Percentiles rank a stretch among this genome's conserved stretches.
phyloP scores from a whole-genome alignment of 2,113 vertebrate genomes.

The Holacanthus passer region DNA sequence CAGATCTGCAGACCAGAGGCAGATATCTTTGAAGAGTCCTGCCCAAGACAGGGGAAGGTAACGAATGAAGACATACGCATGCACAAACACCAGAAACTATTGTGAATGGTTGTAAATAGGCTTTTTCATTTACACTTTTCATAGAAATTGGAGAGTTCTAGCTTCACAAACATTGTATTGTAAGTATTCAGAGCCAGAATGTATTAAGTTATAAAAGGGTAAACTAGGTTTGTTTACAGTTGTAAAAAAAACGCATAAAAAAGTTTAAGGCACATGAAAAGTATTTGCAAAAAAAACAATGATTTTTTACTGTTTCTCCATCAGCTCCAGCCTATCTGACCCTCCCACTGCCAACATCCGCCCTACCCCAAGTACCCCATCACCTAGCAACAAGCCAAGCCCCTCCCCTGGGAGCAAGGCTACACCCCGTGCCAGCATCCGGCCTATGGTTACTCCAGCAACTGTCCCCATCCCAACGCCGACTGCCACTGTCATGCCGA shows the following conservation, averaged over 20 bases:
- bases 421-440: slow-evolving; percentile 96
- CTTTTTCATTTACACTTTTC: background rate
- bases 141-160: background rate
- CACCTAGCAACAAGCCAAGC: slow-evolving; percentile 79
- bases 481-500: slow-evolving; percentile 98
- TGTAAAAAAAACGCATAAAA: background rate
- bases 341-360: slow-evolving; percentile 98
- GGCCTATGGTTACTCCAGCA: slow-evolving; percentile 96
- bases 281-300: background rate
- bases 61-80: slow-evolving; percentile 63
- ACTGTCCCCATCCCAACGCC: slow-evolving; percentile 93
- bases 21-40: slow-evolving; percentile 92
- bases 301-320: background rate
- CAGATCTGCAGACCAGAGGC: slow-evolving; percentile 85
- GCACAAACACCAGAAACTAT: background rate
- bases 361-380: slow-evolving; percentile 96
- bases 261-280: background rate
- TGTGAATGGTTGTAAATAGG: background rate
- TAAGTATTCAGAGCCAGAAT: background rate
- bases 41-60: slow-evolving; percentile 96
- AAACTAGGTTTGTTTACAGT: background rate
- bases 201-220: background rate
- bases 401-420: slow-evolving; percentile 93
- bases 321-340: slow-evolving; percentile 92
- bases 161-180: background rate